phyloP scores from a whole-genome alignment of 1,140 invertebrate genomes.

The Drosophila azteca region DNA sequence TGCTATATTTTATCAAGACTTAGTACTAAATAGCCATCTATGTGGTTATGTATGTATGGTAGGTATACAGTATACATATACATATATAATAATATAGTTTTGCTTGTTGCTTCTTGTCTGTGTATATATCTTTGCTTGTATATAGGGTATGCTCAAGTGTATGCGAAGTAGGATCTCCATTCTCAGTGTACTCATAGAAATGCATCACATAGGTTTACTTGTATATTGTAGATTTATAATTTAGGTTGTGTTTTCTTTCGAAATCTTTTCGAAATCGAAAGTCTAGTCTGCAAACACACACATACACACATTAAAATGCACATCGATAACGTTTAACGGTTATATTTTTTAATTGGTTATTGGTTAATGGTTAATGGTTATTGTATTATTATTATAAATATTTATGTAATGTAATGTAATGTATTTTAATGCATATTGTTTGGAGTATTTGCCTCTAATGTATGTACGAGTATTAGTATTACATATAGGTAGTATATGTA shows the following conservation, averaged over 20 bases:
- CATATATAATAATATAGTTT: slow-evolving; percentile 6
- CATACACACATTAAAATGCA: not conserved
- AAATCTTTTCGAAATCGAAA: not conserved
- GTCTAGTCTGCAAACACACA: not conserved
- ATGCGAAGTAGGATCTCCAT: slow-evolving; percentile 6
- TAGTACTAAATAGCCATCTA: slow-evolving; percentile 38
- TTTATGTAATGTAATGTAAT: no score
- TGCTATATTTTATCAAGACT: slow-evolving; percentile 15
- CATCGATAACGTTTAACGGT: no score
- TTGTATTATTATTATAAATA: no score
- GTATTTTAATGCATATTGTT: no score
- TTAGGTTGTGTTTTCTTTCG: not conserved
- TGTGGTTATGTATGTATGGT: not conserved
- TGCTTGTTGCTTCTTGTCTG: not conserved
- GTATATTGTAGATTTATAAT: not conserved
- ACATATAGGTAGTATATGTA: slow-evolving; percentile 1
- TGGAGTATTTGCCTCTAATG: not conserved
- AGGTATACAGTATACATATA: slow-evolving; percentile 9
- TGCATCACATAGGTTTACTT: slow-evolving; percentile 66
- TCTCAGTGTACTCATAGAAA: slow-evolving; percentile 53
- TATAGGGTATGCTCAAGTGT: slow-evolving; percentile 17
- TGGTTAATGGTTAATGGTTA: no score
- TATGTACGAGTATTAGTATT: not conserved
- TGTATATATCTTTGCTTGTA: slow-evolving; percentile 5
- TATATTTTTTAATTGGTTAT: no score